Evolutionary conservation across 2,888 invertebrate genomes (phyloP), one percentile per base, ranked within the genome.

Genomic region (Dinocampus coccinellae): DNA sequence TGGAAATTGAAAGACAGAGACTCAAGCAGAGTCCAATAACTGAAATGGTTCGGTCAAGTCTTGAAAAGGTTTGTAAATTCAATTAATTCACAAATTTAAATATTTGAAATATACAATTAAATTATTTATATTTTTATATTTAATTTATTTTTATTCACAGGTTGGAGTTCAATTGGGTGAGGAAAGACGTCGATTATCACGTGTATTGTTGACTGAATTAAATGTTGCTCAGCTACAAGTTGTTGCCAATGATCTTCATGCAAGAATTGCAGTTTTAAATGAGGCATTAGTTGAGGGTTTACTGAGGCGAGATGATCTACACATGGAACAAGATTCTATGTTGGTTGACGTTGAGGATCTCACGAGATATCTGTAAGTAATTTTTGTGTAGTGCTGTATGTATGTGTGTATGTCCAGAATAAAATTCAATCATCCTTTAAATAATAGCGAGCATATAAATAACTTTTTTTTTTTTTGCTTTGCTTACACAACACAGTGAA

Each of bases 301-400:
- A 81, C 93, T 98, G 91, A 95, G 95, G 82, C 91, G 98, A 77
- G 98, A 99, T 89, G 97, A 98, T 88, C 90, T 98, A 62, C 97
- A 98, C 89, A 98, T 98, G 97, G 95, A 96, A 77, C 97, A 98
- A 88, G 98, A 99, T 88, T 97, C 98, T 52, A 97, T 97, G 94
- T 91, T 98, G 78, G 97, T 98, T 42, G 98, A 98, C 86, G 97
- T 98, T 82, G 98, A 98, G 89, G 98, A 98, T 89, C 92, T 97
- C 79, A 97, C 97, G 55, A 91, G 95, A 89, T 95, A 95, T 88
- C 89, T 95, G 95, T 95, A 89, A 93, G 94, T 90, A 77, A 7
- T 26, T 39, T 13, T 20, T 47, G 33, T 22, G 20, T 24, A 22
- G 34, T 52, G 9, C 16, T 16, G 16, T 7, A n/a, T 16, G 16